These are phyloP conservation scores for Lepeophtheirus nordmannii DNA, from an alignment of 2,888 invertebrate genomes.

Conservation along the genomic window DNA sequence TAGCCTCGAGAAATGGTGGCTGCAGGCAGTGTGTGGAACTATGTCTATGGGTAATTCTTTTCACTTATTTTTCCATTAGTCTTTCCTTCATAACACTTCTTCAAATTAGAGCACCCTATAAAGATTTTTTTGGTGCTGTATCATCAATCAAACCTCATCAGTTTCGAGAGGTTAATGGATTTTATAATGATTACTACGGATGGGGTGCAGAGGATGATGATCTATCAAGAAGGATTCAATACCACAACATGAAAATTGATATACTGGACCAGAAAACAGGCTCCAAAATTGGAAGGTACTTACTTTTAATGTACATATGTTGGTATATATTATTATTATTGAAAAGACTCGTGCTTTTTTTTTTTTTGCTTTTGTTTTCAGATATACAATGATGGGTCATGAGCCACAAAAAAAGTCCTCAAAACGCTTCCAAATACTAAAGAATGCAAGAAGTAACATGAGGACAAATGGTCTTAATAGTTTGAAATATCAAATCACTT, in stretches of 20 bases:
- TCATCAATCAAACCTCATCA: not conserved
- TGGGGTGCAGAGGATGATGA: not conserved
- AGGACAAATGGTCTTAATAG: too few species aligned
- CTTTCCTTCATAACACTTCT: not conserved
- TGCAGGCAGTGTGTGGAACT: slow-evolving; percentile 4
- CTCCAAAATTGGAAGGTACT: too few species aligned
- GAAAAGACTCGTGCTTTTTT: too few species aligned
- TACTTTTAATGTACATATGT: too few species aligned
- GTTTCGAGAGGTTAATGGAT: not conserved
- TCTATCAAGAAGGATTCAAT: not conserved
- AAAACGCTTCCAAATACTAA: too few species aligned
- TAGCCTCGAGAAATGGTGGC: not conserved
- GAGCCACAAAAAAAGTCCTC: too few species aligned
- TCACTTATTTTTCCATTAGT: not conserved
- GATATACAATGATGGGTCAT: too few species aligned
- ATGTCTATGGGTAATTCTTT: not conserved
- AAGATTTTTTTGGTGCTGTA: not conserved
- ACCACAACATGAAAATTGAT: not conserved
- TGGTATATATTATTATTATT: too few species aligned
- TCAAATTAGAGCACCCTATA: not conserved
- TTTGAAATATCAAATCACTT: too few species aligned
- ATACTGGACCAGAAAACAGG: too few species aligned
- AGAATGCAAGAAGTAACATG: too few species aligned
- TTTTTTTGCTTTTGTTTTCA: too few species aligned
- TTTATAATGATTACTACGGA: not conserved